phyloP scores from a whole-genome alignment of 1,140 invertebrate genomes.

The Heterodera schachtii region DNA sequence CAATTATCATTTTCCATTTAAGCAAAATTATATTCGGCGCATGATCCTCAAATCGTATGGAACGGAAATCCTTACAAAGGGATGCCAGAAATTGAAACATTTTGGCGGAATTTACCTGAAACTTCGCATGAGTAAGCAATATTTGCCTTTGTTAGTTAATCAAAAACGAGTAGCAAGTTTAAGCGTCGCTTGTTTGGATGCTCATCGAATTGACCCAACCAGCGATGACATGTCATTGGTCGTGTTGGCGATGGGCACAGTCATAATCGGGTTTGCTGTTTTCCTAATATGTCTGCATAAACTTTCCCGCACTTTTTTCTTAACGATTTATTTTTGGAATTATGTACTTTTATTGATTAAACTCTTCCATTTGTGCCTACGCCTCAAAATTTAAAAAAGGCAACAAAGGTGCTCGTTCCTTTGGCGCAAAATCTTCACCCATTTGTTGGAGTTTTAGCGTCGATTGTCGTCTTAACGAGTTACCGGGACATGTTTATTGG shows the following conservation, averaged over 20 bases:
- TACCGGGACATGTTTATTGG: too few species aligned
- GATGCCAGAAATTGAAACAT: neutral
- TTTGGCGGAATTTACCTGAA: constrained; percentile 16
- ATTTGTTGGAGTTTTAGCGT: too few species aligned
- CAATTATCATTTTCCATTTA: neutral
- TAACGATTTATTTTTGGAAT: too few species aligned
- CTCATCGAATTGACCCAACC: constrained; percentile 26
- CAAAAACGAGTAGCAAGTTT: too few species aligned
- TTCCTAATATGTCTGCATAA: neutral
- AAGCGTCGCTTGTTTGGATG: constrained; percentile 19
- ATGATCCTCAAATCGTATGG: constrained; percentile 16
- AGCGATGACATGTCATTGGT: constrained; percentile 27
- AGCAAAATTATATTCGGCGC: constrained; percentile 5
- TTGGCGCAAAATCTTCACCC: too few species aligned
- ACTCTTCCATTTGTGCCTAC: too few species aligned
- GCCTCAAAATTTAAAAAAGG: too few species aligned
- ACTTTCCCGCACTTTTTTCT: neutral
- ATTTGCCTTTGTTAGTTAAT: neutral
- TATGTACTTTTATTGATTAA: too few species aligned
- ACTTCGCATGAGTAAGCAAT: constrained; percentile 24
- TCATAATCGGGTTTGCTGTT: constrained; percentile 10
- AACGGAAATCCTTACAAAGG: constrained; percentile 19
- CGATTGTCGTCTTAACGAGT: too few species aligned
- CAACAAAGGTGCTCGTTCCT: too few species aligned
- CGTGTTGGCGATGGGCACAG: constrained; percentile 20